Evolutionary conservation across 2,113 vertebrate genomes (phyloP).

Genomic region (Antechinus flavipes): DNA sequence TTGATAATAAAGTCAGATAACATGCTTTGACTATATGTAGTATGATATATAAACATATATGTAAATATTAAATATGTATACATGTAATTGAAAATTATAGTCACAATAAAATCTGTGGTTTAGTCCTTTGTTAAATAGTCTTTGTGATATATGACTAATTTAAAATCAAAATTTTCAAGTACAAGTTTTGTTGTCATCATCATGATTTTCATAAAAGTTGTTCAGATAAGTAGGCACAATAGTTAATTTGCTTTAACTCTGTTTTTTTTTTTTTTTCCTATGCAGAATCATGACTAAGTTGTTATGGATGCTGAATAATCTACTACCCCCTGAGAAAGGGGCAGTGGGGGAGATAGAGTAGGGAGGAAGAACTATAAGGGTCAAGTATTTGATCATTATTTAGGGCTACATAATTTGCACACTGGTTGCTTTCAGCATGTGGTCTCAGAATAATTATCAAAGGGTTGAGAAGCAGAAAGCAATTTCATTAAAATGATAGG

Average conservation of each 20-base stretch:
- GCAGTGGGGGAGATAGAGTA: no score
- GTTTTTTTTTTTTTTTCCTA: not conserved
- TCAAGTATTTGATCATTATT: not conserved
- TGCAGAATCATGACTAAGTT: not conserved
- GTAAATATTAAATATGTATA: not conserved
- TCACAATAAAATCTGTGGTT: not conserved
- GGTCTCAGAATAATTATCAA: slow-evolving; percentile 14
- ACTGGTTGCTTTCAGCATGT: not conserved
- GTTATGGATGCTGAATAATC: not conserved
- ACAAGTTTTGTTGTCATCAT: not conserved
- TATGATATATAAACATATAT: not conserved
- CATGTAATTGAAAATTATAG: not conserved
- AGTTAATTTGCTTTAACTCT: not conserved
- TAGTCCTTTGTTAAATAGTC: not conserved
- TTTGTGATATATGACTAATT: not conserved
- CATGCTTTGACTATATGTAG: not conserved
- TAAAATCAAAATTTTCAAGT: not conserved
- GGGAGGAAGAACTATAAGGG: not conserved
- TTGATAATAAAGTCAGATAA: not conserved
- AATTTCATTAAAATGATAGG: not conserved
- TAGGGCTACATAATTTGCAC: not conserved
- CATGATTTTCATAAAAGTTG: not conserved
- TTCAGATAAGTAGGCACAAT: not conserved
- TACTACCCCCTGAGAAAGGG: not conserved
- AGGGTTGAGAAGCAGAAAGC: not conserved